Evolutionary conservation across 2,113 vertebrate genomes (phyloP), one percentile per base, ranked within the genome.

Genomic region (Clupea harengus): DNA sequence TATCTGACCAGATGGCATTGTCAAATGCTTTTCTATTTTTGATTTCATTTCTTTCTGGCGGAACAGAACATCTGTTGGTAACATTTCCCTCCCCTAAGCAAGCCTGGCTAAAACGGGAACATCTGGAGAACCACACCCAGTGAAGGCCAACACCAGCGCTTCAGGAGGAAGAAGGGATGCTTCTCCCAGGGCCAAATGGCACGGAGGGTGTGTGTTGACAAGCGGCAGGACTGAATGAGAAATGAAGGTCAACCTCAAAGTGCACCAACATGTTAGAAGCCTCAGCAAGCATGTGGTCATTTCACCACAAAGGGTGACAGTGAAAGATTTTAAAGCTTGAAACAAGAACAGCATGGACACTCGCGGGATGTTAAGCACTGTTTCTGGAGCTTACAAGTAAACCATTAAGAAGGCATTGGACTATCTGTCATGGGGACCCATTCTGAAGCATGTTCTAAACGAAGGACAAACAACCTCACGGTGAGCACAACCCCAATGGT

Each of bases 381-480:
- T 60, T 44, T 54, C 50, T 85, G 81, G 85, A n/a, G 54, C 13
- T 52, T 46, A 81, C 22, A 46, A 84, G 80, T 72, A 87, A 20
- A 75, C 80, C 75, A 87, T 86, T 88, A 81, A 90, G 84, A 25
- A 86, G 88, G 81, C 85, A 85, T 85, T 60, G 72, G 49, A 45
- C 85, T 86, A 50, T 72, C 87, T 83, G 86, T 85, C 89, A 89
- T 52, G 45, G 88, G 86, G 85, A 88, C 89, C 89, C 88, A 87
- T 90, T 39, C 87, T 88, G 84, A 86, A 89, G 86, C 83, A 83
- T 81, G 72, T n/a, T n/a, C 47, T 54, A 82, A 84, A 11, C 9
- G 78, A 64, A 52, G 25, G 25, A 78, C 28, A 32, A 32, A 25
- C 25, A 78, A 78, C 13, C 9, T 3, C 28, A 39, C 0, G 72